Evolutionary conservation across 2,113 vertebrate species (phyloP).

Genomic region (Morone chrysops): DNA sequence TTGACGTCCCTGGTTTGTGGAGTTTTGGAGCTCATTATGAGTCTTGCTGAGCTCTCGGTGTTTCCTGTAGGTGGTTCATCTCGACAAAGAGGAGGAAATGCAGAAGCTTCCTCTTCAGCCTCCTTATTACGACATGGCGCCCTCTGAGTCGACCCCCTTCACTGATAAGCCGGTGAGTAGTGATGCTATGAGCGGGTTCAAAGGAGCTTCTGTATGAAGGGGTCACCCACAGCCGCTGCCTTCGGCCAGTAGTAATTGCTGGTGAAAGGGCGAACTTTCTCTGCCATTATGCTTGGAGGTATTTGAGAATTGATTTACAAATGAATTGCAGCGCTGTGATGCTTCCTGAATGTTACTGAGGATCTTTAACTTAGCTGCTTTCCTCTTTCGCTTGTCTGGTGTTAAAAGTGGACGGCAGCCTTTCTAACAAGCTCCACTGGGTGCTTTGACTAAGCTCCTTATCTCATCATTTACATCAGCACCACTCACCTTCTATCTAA

Average conservation of each 20-base stretch:
- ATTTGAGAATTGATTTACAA: slow-evolving; percentile 38
- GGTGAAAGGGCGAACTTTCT: slow-evolving; percentile 33
- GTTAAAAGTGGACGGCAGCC: slow-evolving; percentile 23
- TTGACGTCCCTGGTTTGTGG: slow-evolving; percentile 7
- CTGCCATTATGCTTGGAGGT: slow-evolving; percentile 17
- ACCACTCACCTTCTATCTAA: slow-evolving; percentile 48
- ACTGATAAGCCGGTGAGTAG: slow-evolving; percentile 90
- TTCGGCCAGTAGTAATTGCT: slow-evolving; percentile 33
- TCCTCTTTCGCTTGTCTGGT: slow-evolving; percentile 10
- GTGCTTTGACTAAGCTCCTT: slow-evolving; percentile 40
- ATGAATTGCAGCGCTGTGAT: slow-evolving; percentile 8
- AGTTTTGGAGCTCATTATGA: slow-evolving; percentile 22
- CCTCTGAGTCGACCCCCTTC: slow-evolving; percentile 86
- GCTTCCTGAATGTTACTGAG: slow-evolving; percentile 17
- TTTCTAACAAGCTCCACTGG: slow-evolving; percentile 34
- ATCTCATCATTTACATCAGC: slow-evolving; percentile 67
- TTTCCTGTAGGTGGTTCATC: slow-evolving; percentile 87
- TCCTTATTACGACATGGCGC: slow-evolving; percentile 91
- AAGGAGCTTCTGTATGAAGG: slow-evolving; percentile 20
- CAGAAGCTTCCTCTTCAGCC: slow-evolving; percentile 89
- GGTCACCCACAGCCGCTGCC: slow-evolving; percentile 23
- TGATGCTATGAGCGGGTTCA: slow-evolving; percentile 25
- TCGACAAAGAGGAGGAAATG: slow-evolving; percentile 90
- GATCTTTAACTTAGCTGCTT: slow-evolving; percentile 12
- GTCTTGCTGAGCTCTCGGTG: slow-evolving; percentile 65